phyloP scores from a whole-genome alignment of 2,888 invertebrate genomes.

The Charanyca ferruginea region DNA sequence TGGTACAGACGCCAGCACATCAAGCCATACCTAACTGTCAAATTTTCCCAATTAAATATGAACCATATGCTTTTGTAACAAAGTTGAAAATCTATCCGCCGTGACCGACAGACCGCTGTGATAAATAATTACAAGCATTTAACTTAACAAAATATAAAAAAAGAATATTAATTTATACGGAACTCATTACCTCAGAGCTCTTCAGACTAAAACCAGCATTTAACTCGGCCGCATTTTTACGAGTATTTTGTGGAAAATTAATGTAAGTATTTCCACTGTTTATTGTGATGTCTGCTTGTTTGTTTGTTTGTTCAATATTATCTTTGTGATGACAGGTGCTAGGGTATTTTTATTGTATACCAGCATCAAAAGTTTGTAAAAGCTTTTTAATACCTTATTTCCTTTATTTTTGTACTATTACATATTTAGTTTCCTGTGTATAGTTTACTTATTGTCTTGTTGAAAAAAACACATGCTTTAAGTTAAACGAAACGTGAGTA shows the following conservation, averaged over 20 bases:
- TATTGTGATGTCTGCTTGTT: constrained; percentile 46
- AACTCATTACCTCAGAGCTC: constrained; percentile 36
- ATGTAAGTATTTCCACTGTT: constrained; percentile 54
- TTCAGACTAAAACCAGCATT: constrained; percentile 11
- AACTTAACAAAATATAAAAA: constrained; percentile 11
- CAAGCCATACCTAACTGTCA: too few species aligned
- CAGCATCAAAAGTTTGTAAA: constrained; percentile 4
- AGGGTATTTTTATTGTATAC: constrained; percentile 38
- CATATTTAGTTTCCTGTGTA: constrained; percentile 12
- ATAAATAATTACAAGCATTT: constrained; percentile 21
- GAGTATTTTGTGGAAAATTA: constrained; percentile 56
- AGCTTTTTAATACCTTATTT: constrained; percentile 7
- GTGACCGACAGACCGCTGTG: too few species aligned
- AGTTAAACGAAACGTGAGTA: too few species aligned
- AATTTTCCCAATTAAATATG: too few species aligned
- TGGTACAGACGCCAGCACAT: too few species aligned
- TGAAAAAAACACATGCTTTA: too few species aligned
- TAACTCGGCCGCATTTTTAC: constrained; percentile 42
- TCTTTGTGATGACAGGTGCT: constrained; percentile 59
- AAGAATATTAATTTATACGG: constrained; percentile 47
- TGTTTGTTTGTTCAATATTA: constrained; percentile 52
- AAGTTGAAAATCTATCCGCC: too few species aligned
- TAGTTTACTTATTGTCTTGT: too few species aligned
- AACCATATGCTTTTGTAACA: too few species aligned
- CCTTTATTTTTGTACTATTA: constrained; percentile 12